A percentile compares a stretch with the other conserved stretches of the same genome.
Evolutionary conservation across 2,797 vertebrate genomes (phyloP).

Genomic region (Pelobates cultripes): DNA sequence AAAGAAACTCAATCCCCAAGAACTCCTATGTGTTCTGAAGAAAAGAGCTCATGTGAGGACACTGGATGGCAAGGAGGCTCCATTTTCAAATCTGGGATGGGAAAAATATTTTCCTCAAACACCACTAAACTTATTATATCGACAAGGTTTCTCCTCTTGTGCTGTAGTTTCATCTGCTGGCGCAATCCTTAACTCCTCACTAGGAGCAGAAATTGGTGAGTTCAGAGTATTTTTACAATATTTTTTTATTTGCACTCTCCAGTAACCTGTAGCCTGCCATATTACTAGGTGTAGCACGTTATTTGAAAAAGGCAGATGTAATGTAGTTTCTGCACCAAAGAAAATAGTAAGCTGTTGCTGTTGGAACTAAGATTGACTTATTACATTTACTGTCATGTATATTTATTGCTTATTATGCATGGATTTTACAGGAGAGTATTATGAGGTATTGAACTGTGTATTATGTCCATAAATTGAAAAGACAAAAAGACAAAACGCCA

Average conservation of each 20-base stretch:
- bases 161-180: conserved; percentile 96
- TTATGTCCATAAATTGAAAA: no score
- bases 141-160: conserved; percentile 79
- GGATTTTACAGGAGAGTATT: no score
- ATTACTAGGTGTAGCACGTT: not conserved
- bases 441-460: no score
- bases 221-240: conserved; percentile 46
- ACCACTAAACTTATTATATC: conserved; percentile 76
- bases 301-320: not conserved
- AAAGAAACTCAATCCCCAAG: conserved; percentile 65
- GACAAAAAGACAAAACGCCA: no score
- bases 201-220: conserved; percentile 97
- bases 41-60: conserved; percentile 78
- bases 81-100: conserved; percentile 90
- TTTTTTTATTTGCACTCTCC: not conserved
- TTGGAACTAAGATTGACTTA: no score
- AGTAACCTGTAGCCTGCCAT: no score
- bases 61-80: conserved; percentile 88
- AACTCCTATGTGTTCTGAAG: conserved; percentile 88
- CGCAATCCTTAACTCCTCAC: conserved; percentile 90
- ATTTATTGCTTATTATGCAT: no score
- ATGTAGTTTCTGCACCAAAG: conserved; percentile 21
- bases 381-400: no score
- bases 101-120: conserved; percentile 79
- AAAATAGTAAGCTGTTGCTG: conserved; percentile 15